These are phyloP conservation scores for Butorides virescens DNA, from an alignment of 2,113 vertebrate species.

Conservation along the genomic window DNA sequence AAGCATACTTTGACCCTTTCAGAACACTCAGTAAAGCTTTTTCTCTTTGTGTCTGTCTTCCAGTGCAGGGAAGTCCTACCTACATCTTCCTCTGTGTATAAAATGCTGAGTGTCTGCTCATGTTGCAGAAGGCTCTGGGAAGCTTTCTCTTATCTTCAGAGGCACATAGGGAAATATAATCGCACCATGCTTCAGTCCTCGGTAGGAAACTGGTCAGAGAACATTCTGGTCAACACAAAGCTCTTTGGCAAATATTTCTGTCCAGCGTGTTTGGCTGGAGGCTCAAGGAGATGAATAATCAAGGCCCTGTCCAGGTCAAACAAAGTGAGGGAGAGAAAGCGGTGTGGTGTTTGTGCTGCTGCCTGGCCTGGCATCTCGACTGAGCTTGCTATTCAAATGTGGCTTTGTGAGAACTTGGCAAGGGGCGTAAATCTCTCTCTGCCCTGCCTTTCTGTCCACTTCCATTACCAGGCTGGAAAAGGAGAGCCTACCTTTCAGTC, in stretches of 20 bases:
- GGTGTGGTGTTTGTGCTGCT: not conserved
- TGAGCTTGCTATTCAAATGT: not conserved
- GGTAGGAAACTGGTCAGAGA: not conserved
- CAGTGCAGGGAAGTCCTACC: not conserved
- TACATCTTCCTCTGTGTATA: not conserved
- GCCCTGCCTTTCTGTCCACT: not conserved
- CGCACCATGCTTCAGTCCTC: fast-evolving
- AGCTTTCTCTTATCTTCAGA: not conserved
- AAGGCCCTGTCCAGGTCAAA: not conserved
- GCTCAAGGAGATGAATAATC: not conserved
- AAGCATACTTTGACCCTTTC: not conserved
- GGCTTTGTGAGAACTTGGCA: not conserved
- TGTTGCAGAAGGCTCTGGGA: not conserved
- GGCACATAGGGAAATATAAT: not conserved
- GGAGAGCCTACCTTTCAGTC: not conserved
- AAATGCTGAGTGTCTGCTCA: not conserved
- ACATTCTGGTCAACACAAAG: not conserved
- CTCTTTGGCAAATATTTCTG: not conserved
- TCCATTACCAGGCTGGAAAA: not conserved
- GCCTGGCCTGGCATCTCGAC: not conserved
- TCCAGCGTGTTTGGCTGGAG: not conserved
- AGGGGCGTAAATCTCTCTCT: not conserved
- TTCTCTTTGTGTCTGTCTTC: not conserved
- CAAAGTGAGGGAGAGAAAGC: not conserved
- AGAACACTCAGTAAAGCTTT: not conserved